Base-by-base conservation (phyloP, 2,888 invertebrate genomes). In the Rhamphomyia laevipes region DNA sequence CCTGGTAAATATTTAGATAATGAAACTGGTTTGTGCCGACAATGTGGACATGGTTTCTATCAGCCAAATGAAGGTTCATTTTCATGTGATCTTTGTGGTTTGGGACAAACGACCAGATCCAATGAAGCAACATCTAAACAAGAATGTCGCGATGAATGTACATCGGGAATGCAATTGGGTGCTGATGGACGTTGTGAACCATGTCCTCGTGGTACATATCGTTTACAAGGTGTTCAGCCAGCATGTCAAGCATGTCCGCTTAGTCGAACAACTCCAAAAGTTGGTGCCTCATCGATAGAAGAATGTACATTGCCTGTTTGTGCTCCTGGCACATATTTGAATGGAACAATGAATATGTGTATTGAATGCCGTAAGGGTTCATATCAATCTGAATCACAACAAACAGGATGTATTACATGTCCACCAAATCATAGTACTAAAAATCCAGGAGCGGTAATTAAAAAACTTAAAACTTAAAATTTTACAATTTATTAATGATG, bases 1-100 rank as follows among this genome's bases (percentile, higher is more conserved):
- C 86, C 91, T 52, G 95, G 95, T 52, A 92, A 94, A 73, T 95
- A 86, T 71, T 91, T 90, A 70, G 92, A 94, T 63, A 86, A 88
- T 37, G 82, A 84, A 41, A 84, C 86, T 1, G 92, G 91, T 40
- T 75, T 91, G 2, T 96, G 96, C 63, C 77, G 88, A 46, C 86
- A 87, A 56, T 96, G 96, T 65, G 94, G 95, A 1, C 88, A 92
- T 63, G 95, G 95, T 2, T 92, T 90, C 63, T 96, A 85, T 70
- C 96, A 94, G 65, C 82, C 92, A 0, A 79, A 81, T 35, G 92
- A 93, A 70, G 93, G 93, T 2, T 85, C 93, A 45, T 93, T 94
- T 73, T 78, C 84, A 2, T 94, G 94, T 63, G 74, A 84, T 48
- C 76, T 92, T 1, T 95, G 95, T 62, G 90, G 91, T 1, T 74